These are phyloP conservation scores for Acanthoscelides obtectus DNA, from an alignment of 2,888 invertebrate genomes.

Conservation along the genomic window DNA sequence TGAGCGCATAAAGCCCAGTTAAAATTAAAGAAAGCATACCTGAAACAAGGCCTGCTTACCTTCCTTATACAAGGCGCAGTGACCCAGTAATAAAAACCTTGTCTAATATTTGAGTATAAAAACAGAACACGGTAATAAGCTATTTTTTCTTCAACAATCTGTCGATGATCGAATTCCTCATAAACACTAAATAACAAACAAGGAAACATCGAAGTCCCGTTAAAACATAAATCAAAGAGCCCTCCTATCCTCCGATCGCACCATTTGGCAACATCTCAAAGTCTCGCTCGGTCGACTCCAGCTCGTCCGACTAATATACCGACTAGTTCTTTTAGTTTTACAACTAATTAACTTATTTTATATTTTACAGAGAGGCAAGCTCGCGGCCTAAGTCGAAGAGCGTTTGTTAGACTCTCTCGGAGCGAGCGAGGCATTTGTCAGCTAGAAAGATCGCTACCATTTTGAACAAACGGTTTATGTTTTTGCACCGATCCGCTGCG, in stretches of 20 bases:
- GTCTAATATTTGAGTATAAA: no score
- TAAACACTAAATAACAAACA: constrained; percentile 5
- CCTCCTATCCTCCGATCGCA: neutral
- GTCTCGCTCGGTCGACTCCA: constrained; percentile 10
- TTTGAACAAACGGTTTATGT: neutral
- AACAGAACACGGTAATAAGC: no score
- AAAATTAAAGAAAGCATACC: no score
- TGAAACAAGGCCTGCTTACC: no score
- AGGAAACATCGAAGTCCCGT: constrained; percentile 14
- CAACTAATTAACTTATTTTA: constrained; percentile 23
- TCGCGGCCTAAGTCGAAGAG: neutral
- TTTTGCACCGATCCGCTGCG: neutral
- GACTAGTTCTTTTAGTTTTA: constrained; percentile 23
- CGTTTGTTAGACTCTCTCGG: neutral
- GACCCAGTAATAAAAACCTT: no score
- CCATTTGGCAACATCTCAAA: neutral
- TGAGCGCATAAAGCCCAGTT: no score
- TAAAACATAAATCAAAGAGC: constrained; percentile 2
- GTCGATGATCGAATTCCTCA: neutral
- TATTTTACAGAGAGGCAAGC: constrained; percentile 12
- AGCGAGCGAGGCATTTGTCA: neutral
- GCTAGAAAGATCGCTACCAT: neutral
- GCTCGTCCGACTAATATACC: constrained; percentile 15
- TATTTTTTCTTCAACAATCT: no score
- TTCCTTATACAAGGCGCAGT: no score